Base-by-base conservation (phyloP, 37 sponge, comb jelly and placozoan genomes). In the Axinella damicornis region DNA sequence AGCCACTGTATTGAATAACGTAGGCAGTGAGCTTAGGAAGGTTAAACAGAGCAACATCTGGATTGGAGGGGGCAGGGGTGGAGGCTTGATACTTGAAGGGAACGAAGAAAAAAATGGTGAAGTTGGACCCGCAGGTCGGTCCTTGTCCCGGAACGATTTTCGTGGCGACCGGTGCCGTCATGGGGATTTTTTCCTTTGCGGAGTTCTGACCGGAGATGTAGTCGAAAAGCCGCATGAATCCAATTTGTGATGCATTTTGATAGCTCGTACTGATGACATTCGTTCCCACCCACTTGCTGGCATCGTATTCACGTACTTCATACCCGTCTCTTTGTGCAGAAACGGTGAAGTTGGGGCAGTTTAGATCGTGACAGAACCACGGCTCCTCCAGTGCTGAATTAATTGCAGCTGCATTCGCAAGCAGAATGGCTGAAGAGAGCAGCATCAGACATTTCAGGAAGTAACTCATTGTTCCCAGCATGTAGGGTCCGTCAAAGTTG, bases 261-360 rank as follows among this genome's bases (percentile, higher is more conserved):
- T 56, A 65, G 69, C 28, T 67, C 57, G 56, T 28, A 27, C 28
- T 46, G 5, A 27, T 19, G 22, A 80, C 28, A n/a, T 39, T 39
- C 19, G 69, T 67, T n/a, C 81, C 81, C 19, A 80, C 81, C 81
- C 81, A 80, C 36, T 80, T 80, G 17, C 69, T 68, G 56, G 81
- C 46, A 6, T 65, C 54, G 53, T 80, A 80, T 6, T 67, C n/a
- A 6, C 81, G 69, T 9, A 53, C 54, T 41, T 80, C 81, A 69
- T 80, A 80, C 33, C 53, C 55, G 16, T 38, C 21, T 25, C 46
- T 80, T 34, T 65, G n/a, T n/a, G n/a, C n/a, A n/a, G n/a, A n/a
- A n/a, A n/a, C n/a, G n/a, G n/a, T n/a, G n/a, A n/a, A n/a, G n/a
- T n/a, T n/a, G n/a, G n/a, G n/a, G n/a, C n/a, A n/a, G n/a, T n/a